Percentiles rank a stretch among this genome's conserved stretches.
phyloP scores from a whole-genome alignment of 2,113 vertebrate species.

The Lophotis ruficrista region DNA sequence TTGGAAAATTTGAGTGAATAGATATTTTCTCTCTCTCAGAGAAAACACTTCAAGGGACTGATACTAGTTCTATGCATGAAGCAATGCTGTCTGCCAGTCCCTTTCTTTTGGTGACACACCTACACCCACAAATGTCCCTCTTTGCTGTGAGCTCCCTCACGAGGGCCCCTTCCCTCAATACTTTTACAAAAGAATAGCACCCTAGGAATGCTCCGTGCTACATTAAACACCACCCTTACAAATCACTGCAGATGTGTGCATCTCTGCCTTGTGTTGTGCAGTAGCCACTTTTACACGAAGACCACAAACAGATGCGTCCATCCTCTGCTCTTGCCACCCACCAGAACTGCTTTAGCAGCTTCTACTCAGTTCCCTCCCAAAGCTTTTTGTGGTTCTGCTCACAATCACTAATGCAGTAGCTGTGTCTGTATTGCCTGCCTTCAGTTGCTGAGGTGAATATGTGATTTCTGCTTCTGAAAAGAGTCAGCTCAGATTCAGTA shows the following conservation, averaged over 20 bases:
- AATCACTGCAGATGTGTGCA: background rate
- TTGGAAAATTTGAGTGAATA: background rate
- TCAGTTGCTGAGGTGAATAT: background rate
- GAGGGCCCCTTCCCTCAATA: background rate
- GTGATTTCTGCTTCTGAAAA: background rate
- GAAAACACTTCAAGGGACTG: background rate
- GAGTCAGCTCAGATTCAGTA: background rate
- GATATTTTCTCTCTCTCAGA: background rate
- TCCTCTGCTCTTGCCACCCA: fast-evolving
- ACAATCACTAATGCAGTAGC: background rate
- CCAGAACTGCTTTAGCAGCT: background rate
- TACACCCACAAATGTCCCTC: background rate
- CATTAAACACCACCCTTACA: background rate
- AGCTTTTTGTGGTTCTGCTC: background rate
- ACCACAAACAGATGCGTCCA: background rate
- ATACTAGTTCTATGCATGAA: background rate
- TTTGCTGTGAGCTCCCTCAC: background rate
- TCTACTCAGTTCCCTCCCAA: background rate
- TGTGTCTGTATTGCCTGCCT: background rate
- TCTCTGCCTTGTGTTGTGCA: background rate
- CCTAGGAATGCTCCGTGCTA: fast-evolving
- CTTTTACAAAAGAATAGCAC: background rate
- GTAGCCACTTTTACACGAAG: background rate
- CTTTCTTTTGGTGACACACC: background rate
- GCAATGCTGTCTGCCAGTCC: background rate